Evolutionary conservation across 2,888 invertebrate genomes (phyloP), one percentile per base, ranked within the genome.

Genomic region (Drosophila pseudotalamancana): DNA sequence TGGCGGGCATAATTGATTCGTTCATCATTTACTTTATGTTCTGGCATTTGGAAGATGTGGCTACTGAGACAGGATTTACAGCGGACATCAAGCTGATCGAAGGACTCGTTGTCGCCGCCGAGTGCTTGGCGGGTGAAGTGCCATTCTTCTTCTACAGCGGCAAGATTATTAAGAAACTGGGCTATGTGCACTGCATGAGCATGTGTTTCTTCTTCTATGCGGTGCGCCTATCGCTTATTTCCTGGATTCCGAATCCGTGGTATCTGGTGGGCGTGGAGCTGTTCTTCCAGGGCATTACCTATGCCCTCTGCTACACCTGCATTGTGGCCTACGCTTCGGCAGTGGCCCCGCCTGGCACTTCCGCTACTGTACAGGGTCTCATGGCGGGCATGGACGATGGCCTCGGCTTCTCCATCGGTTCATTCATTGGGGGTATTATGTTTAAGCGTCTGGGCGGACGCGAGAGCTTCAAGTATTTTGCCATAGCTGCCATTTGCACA

Each of bases 331-430:
- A 94, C 77, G 95, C 95, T 1, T 94, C 94, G 0, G 92, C 92
- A 1, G 93, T 94, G 3, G 94, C 95, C 0, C 95, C 95, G 0
- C 93, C 93, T 0, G 96, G 97, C 0, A 95, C 96, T 57, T 95
- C 96, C 4, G 96, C 96, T 6, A 97, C 97, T 0, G 95, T 97
- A 59, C 97, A 97, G 89, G 97, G 97, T 0, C 93, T 97, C 23
- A 95, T 96, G 31, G 96, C 96, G 0, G 97, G 96, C n/a, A 95
- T 96, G 94, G 97, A 97, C 87, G 97, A 97, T 87, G 97, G 97
- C 0, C 92, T 96, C 23, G 96, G 96, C 11, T 96, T 95, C 87
- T 94, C 96, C 0, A 89, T 96, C 43, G 96, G 96, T 0, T 96
- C 96, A 29, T 89, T 96, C 0, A 86, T 95, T 3, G 96, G 96